These are phyloP conservation scores for Lipophrys pholis DNA, from an alignment of 2,113 vertebrate genomes.

Conservation along the genomic window DNA sequence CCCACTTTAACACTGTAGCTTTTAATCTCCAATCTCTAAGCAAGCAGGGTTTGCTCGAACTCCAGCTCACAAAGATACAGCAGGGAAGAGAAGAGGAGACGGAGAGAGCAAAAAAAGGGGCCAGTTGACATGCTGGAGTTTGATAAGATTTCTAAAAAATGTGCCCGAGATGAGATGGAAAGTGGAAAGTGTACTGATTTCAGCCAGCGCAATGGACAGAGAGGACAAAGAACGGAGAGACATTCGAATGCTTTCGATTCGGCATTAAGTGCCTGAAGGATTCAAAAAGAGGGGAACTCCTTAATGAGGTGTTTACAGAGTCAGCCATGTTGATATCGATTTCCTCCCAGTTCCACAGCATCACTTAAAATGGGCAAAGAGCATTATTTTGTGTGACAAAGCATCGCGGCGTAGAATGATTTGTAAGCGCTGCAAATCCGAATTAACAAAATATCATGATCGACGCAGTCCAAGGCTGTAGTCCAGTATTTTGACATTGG, in stretches of 20 bases:
- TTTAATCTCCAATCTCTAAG: constrained; percentile 63
- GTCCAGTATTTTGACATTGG: neutral
- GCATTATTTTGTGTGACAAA: constrained; percentile 47
- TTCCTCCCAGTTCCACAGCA: constrained; percentile 38
- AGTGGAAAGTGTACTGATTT: constrained; percentile 20
- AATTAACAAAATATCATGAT: constrained; percentile 4
- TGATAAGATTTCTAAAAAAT: constrained; percentile 19
- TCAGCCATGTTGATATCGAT: constrained; percentile 62
- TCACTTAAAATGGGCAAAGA: constrained; percentile 47
- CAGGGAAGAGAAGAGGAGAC: neutral
- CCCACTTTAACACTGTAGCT: constrained; percentile 34
- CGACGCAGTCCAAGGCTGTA: neutral
- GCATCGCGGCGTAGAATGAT: neutral
- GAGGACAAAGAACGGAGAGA: constrained; percentile 13
- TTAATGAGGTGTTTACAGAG: constrained; percentile 70
- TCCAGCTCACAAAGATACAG: constrained; percentile 31
- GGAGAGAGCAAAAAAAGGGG: neutral
- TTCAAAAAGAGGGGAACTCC: constrained; percentile 59
- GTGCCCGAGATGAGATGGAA: neutral
- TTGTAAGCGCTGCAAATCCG: constrained; percentile 1
- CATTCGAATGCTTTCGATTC: constrained; percentile 27
- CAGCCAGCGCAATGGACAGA: constrained; percentile 1
- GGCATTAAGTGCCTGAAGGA: constrained; percentile 45
- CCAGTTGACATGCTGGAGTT: constrained; percentile 8
- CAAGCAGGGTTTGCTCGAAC: constrained; percentile 33